Percentiles rank a stretch among this genome's conserved stretches.
Conservation (phyloP, 92 coral and sea anemone genomes). For the Anthopleura xanthogrammica region DNA sequence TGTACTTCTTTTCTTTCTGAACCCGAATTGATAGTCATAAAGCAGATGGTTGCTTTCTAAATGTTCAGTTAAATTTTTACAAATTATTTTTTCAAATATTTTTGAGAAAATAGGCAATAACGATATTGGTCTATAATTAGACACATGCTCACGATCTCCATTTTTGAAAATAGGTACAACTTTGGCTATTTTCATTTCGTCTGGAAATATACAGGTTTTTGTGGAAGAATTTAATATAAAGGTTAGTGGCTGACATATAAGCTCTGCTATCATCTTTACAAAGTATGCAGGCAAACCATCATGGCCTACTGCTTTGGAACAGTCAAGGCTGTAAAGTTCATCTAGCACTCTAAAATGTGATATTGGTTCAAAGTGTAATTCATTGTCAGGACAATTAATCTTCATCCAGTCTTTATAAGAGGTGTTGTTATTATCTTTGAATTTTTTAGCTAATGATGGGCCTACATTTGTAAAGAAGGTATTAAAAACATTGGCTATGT, state of each 20-base stretch:
- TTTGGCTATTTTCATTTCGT: too few species aligned
- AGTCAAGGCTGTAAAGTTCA: too few species aligned
- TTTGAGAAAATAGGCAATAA: too few species aligned
- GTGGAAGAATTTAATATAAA: background rate
- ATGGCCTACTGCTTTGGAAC: background rate
- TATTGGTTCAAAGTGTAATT: background rate
- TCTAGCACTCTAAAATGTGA: too few species aligned
- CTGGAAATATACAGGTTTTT: background rate
- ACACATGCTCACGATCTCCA: too few species aligned
- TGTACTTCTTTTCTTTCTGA: background rate
- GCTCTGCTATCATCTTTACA: background rate
- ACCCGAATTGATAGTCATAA: background rate
- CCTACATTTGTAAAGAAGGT: background rate
- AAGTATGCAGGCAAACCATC: background rate
- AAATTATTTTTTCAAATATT: too few species aligned
- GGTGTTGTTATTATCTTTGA: background rate
- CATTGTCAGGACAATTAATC: background rate
- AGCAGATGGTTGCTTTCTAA: background rate
- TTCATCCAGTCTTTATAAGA: background rate
- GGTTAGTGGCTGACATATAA: background rate
- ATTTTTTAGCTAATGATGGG: background rate
- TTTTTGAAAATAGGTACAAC: too few species aligned
- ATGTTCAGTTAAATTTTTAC: too few species aligned
- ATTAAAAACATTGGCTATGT: background rate
- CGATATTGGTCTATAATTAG: too few species aligned